These are phyloP conservation scores for Uropetala carovei DNA, from an alignment of 2,888 invertebrate genomes.

Conservation along the genomic window DNA sequence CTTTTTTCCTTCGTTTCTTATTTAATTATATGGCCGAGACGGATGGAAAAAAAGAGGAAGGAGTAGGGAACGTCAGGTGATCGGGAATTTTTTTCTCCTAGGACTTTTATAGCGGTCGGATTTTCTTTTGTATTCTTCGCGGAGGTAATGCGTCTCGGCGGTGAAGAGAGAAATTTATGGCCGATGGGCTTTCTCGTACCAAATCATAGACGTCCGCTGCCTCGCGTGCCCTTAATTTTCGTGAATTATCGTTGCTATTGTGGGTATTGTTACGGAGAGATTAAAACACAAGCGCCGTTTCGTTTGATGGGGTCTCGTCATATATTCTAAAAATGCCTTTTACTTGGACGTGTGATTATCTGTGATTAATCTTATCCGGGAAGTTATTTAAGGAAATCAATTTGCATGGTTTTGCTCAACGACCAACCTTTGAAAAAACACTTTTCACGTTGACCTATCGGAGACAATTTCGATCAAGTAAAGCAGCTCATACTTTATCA, in stretches of 20 bases:
- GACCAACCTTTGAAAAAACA: no score
- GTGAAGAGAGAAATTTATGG: background rate
- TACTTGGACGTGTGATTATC: background rate
- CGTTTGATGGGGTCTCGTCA: background rate
- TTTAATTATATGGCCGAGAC: conserved; percentile 34
- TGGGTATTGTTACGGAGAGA: background rate
- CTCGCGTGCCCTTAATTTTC: background rate
- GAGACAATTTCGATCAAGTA: no score
- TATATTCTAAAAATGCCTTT: background rate
- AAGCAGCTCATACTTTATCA: no score
- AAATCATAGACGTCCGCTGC: background rate
- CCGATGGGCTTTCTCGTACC: background rate
- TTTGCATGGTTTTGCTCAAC: no score
- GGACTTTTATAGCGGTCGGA: background rate
- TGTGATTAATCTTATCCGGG: background rate
- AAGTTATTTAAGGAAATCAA: background rate
- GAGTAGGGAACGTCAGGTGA: background rate
- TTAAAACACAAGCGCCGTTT: background rate
- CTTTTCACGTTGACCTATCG: no score
- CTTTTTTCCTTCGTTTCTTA: background rate
- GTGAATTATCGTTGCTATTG: background rate
- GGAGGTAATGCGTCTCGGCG: background rate
- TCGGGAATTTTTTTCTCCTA: background rate
- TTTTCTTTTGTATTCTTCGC: background rate
- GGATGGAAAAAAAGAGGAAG: background rate